Percentiles rank a stretch among this genome's conserved stretches.
Conservation (phyloP, 2,888 invertebrate genomes). For the Cephus spinipes region DNA sequence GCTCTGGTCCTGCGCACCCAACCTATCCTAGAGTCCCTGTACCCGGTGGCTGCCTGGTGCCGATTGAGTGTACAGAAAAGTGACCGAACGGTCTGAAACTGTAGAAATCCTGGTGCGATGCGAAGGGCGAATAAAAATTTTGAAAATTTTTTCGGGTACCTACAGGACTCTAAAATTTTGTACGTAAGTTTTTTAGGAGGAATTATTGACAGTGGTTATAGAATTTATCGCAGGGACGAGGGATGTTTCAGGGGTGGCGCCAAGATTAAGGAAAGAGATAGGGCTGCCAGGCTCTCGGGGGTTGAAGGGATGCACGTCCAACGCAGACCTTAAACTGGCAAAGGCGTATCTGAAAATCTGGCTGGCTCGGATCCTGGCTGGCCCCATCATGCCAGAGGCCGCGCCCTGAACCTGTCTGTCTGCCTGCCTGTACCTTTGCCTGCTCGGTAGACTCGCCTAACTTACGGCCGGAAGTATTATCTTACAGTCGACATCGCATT, state of each 20-base stretch:
- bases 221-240: neutral
- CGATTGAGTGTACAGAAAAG: neutral
- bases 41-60: neutral
- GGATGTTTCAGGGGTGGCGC: neutral
- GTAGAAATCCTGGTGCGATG: too few species aligned
- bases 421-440: constrained; percentile 26
- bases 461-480: constrained; percentile 58
- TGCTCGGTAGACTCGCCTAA: constrained; percentile 32
- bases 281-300: neutral
- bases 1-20: neutral
- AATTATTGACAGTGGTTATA: neutral
- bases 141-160: neutral
- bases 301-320: neutral
- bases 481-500: constrained; percentile 48
- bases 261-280: neutral
- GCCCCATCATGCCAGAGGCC: constrained; percentile 37
- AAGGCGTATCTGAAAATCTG: constrained; percentile 43
- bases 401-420: constrained; percentile 40
- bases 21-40: neutral
- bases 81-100: neutral
- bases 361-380: constrained; percentile 17
- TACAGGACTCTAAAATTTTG: accelerated
- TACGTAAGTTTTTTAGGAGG: neutral
- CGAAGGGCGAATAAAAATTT: neutral
- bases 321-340: neutral